Conservation (phyloP, 2,797 vertebrate species). For the Anniella stebbinsi region DNA sequence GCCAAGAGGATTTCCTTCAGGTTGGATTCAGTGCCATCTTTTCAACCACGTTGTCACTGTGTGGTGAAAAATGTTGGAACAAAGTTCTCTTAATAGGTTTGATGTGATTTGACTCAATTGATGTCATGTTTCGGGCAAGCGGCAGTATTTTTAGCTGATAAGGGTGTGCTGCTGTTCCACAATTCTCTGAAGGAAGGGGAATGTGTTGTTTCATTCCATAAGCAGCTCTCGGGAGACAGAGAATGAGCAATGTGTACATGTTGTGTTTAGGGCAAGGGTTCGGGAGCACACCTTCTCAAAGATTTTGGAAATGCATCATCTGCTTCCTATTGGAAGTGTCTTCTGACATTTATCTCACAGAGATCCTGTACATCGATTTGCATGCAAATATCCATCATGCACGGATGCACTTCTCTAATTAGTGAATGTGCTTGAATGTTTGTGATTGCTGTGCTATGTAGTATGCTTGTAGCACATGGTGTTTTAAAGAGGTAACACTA, state of each 20-base stretch:
- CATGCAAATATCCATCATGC: no score
- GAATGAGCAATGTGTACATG: not conserved
- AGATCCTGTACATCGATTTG: not conserved
- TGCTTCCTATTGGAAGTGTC: not conserved
- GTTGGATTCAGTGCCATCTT: no score
- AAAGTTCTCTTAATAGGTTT: no score
- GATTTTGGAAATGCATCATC: not conserved
- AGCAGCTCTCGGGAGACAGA: not conserved
- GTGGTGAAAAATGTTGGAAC: no score
- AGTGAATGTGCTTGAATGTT: not conserved
- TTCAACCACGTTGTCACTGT: no score
- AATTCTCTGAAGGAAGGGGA: not conserved
- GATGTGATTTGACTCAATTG: no score
- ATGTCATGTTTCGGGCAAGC: no score
- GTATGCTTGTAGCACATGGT: not conserved
- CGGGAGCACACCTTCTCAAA: not conserved
- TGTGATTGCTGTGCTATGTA: no score
- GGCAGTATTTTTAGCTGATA: not conserved
- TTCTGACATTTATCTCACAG: not conserved
- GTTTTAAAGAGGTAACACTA: no score
- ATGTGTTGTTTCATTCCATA: not conserved
- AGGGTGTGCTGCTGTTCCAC: not conserved
- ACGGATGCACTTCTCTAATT: not conserved
- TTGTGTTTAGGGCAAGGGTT: not conserved
- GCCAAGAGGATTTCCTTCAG: no score